Conservation (phyloP, 2,888 invertebrate species). For the Agrochola lychnidis region DNA sequence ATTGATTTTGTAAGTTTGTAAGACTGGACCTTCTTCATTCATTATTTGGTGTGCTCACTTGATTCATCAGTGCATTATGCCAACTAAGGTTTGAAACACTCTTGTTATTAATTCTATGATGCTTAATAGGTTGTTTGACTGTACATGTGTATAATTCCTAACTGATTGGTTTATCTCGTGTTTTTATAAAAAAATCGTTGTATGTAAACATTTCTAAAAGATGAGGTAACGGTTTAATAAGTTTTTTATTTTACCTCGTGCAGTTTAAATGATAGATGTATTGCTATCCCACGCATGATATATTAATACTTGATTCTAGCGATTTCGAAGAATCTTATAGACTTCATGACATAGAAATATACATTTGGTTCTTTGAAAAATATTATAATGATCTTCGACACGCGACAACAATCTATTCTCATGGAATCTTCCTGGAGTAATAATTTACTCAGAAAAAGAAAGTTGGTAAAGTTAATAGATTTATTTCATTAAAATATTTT, state of each 20-base stretch:
- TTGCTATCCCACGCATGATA: conserved; percentile 54
- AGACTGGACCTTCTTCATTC: conserved; percentile 25
- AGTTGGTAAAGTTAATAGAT: conserved; percentile 7
- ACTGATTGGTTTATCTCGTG: conserved; percentile 17
- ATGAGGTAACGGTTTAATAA: conserved; percentile 47
- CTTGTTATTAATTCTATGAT: conserved; percentile 43
- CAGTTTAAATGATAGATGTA: conserved; percentile 45
- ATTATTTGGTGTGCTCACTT: background rate
- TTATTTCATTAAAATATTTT: conserved; percentile 17
- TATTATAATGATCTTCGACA: conserved; percentile 34
- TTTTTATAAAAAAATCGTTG: conserved; percentile 8
- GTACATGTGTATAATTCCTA: conserved; percentile 32
- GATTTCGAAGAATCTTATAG: conserved; percentile 44
- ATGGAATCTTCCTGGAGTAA: conserved; percentile 22
- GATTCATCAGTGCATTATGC: conserved; percentile 43
- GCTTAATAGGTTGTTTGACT: conserved; percentile 38
- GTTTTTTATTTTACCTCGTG: conserved; percentile 47
- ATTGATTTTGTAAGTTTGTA: background rate
- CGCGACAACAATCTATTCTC: conserved; percentile 33
- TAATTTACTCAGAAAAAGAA: conserved; percentile 29
- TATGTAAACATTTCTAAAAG: conserved; percentile 32
- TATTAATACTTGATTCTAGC: conserved; percentile 33
- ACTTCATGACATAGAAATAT: conserved; percentile 35
- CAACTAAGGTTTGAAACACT: conserved; percentile 38
- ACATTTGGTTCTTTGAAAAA: conserved; percentile 43